Percentiles rank a stretch among this genome's conserved stretches.
These are phyloP conservation scores for Panonychus citri DNA, from an alignment of 1,140 invertebrate species.

Conservation along the genomic window DNA sequence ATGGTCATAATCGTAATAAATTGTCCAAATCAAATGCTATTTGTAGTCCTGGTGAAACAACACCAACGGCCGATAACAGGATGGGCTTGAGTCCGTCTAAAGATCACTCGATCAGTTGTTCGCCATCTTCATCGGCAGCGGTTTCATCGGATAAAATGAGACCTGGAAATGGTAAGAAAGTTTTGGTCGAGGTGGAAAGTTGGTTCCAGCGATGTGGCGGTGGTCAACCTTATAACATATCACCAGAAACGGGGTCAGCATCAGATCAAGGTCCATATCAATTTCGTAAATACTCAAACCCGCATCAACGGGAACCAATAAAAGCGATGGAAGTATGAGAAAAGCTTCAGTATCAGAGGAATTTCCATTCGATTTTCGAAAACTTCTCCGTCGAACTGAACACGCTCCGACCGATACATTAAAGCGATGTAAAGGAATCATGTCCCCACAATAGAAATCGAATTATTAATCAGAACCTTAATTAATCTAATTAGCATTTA, in stretches of 20 bases:
- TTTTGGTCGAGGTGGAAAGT: not conserved
- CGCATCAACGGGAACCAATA: not conserved
- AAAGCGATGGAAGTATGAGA: not conserved
- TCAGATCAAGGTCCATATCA: not conserved
- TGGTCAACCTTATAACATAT: too few species aligned
- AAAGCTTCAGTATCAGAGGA: conserved; percentile 14
- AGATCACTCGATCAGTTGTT: too few species aligned
- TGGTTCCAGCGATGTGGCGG: not conserved
- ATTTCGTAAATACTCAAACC: conserved; percentile 3
- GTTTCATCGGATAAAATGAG: not conserved
- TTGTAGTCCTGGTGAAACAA: too few species aligned
- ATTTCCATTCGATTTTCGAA: conserved; percentile 43
- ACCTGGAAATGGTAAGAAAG: not conserved
- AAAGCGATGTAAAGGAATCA: conserved; percentile 27
- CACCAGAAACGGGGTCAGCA: too few species aligned
- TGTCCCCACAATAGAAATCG: not conserved
- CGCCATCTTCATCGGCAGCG: not conserved
- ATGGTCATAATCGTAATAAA: too few species aligned
- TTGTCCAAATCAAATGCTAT: too few species aligned
- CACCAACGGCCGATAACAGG: too few species aligned
- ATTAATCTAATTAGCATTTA: too few species aligned
- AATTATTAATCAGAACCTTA: too few species aligned
- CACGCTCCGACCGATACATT: conserved; percentile 42
- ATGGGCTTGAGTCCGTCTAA: too few species aligned
- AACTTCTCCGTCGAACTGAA: conserved; percentile 37